Evolutionary conservation across 2,888 invertebrate species (phyloP), one percentile per base, ranked within the genome.

Genomic region (Lithosia quadra): DNA sequence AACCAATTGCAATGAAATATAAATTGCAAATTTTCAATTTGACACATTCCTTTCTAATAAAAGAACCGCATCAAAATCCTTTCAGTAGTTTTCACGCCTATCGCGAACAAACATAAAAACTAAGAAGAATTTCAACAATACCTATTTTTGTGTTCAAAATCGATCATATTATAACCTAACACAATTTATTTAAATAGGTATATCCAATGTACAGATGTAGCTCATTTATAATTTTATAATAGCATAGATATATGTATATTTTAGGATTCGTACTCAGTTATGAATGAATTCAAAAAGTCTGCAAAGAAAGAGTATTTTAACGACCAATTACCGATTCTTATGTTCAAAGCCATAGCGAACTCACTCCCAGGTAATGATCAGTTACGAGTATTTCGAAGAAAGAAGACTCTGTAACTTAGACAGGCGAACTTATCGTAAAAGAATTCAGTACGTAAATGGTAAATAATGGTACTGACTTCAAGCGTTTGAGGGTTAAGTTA

Each of bases 371-470:
- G 36, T 63, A 63, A 63, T 55, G 55, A 63, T 63, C 63, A 63
- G 55, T 63, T 63, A n/a, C n/a, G n/a, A n/a, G n/a, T n/a, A 34
- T 63, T 55, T n/a, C 22, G 15, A 62, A 62, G 49, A 55, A 63
- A 18, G n/a, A 5, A 34, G 4, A 9, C 58, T 1, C 8, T 33
- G n/a, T 18, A n/a, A 58, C 18, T 33, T 18, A 58, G 13, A 24
- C 22, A 24, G 11, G 10, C 13, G 49, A 49, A 49, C n/a, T 49
- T n/a, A 18, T 49, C n/a, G 49, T 15, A n/a, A 49, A 49, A 49
- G 49, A 49, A 49, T 49, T 49, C n/a, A 8, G 49, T n/a, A 49
- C 18, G 49, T 8, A 49, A 49, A 49, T 49, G 49, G 49, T 49
- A 49, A 49, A 49, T 49, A 49, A n/a, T 18, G 18, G 55, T 56